These are phyloP conservation scores for Lacerta viridis DNA, from an alignment of 2,797 vertebrate species.

Conservation along the genomic window DNA sequence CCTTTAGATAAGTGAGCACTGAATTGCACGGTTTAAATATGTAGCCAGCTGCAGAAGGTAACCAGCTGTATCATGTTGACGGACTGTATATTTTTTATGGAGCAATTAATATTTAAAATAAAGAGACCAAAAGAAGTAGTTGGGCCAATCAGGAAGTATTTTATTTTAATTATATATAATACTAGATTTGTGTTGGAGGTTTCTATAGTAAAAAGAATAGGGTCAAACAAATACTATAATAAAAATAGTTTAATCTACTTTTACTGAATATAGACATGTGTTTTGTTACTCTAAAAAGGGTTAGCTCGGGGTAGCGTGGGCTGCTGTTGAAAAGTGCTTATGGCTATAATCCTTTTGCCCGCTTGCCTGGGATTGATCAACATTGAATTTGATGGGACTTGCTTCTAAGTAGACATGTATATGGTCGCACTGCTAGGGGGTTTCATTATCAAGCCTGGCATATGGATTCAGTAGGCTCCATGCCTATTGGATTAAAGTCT, in stretches of 20 bases:
- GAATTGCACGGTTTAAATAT: slow-evolving; percentile 75
- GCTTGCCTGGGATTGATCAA: background rate
- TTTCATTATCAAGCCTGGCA: slow-evolving; percentile 60
- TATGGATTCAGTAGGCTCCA: slow-evolving; percentile 63
- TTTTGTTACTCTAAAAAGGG: slow-evolving; percentile 55
- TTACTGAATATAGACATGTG: slow-evolving; percentile 52
- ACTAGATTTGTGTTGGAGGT: slow-evolving; percentile 78
- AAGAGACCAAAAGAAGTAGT: slow-evolving; percentile 80
- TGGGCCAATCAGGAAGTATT: slow-evolving; percentile 75
- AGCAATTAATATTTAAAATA: slow-evolving; percentile 76
- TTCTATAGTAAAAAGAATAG: slow-evolving; percentile 75
- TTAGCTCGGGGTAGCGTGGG: slow-evolving; percentile 55
- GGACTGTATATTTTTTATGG: slow-evolving; percentile 79
- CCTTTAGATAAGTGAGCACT: slow-evolving; percentile 78
- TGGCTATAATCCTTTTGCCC: background rate
- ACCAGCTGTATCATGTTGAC: slow-evolving; percentile 64
- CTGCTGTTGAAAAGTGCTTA: slow-evolving; percentile 59
- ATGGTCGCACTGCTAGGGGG: slow-evolving; percentile 1
- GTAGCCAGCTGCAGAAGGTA: slow-evolving; percentile 64
- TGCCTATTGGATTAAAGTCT: slow-evolving; percentile 54
- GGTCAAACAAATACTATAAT: slow-evolving; percentile 70
- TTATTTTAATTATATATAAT: slow-evolving; percentile 82
- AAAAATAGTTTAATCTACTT: slow-evolving; percentile 55
- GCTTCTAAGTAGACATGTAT: background rate
- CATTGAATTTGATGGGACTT: background rate